These are phyloP conservation scores for Spondyliosoma cantharus DNA, from an alignment of 2,797 vertebrate genomes.

Conservation along the genomic window DNA sequence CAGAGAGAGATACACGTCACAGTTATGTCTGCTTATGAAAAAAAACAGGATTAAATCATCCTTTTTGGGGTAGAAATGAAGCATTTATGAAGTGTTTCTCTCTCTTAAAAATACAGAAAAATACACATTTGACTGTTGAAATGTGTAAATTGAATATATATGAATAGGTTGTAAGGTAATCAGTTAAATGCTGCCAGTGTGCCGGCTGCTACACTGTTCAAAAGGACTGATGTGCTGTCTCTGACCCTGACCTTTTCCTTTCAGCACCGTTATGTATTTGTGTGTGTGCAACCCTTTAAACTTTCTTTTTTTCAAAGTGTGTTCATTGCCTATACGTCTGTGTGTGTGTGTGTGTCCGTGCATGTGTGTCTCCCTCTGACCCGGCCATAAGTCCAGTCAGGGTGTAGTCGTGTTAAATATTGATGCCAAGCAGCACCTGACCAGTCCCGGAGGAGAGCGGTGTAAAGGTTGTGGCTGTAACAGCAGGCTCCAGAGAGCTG, in stretches of 20 bases:
- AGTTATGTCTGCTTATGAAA: neutral
- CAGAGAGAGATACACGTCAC: neutral
- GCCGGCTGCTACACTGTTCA: neutral
- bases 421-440: constrained; percentile 63
- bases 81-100: neutral
- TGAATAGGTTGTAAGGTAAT: neutral
- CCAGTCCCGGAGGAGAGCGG: constrained; percentile 49
- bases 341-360: constrained; percentile 22
- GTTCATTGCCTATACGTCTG: neutral
- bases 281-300: constrained; percentile 13
- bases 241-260: constrained; percentile 61
- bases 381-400: constrained; percentile 46
- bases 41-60: neutral
- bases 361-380: constrained; percentile 23
- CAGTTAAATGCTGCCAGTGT: neutral
- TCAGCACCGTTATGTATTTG: constrained; percentile 5
- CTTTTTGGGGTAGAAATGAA: neutral
- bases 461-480: constrained; percentile 73
- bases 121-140: neutral
- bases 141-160: neutral
- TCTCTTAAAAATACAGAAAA: neutral
- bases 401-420: constrained; percentile 70
- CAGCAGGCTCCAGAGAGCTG: constrained; percentile 57
- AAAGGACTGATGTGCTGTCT: constrained; percentile 9
- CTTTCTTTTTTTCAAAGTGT: constrained; percentile 14